These are phyloP conservation scores for Aporrectodea caliginosa DNA, from an alignment of 1,140 invertebrate genomes.

Conservation along the genomic window DNA sequence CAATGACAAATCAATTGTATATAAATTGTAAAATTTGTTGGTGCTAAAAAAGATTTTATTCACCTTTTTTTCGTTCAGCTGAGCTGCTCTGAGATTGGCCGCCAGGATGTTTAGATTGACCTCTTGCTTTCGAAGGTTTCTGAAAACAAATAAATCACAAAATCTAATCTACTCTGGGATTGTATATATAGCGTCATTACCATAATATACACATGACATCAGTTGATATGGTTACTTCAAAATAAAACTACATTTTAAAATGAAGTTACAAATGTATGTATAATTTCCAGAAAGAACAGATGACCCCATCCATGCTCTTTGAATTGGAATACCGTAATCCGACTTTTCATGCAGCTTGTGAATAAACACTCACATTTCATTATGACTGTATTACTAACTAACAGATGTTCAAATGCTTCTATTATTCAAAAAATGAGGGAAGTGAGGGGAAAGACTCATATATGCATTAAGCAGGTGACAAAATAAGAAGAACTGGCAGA, in stretches of 20 bases:
- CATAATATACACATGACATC: too few species aligned
- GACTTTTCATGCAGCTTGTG: too few species aligned
- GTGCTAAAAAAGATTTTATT: not conserved
- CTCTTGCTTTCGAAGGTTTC: not conserved
- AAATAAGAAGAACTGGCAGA: not conserved
- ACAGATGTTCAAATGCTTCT: not conserved
- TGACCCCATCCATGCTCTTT: too few species aligned
- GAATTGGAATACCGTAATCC: too few species aligned
- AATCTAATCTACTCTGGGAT: not conserved
- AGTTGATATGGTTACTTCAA: not conserved
- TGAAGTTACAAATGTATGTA: not conserved
- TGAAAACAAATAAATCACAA: not conserved
- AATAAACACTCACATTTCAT: not conserved
- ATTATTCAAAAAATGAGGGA: not conserved
- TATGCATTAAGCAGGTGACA: not conserved
- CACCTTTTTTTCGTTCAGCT: not conserved
- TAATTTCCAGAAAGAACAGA: too few species aligned
- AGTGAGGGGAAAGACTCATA: too few species aligned
- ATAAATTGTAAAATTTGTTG: not conserved
- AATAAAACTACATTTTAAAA: not conserved
- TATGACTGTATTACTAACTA: not conserved
- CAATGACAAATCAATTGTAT: not conserved
- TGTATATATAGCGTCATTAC: not conserved
- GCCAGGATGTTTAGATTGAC: not conserved
- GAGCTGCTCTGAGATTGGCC: not conserved